Percentiles rank a stretch among this genome's conserved stretches.
These are phyloP conservation scores for Bagarius yarrelli DNA, from an alignment of 2,113 vertebrate genomes.

Conservation along the genomic window DNA sequence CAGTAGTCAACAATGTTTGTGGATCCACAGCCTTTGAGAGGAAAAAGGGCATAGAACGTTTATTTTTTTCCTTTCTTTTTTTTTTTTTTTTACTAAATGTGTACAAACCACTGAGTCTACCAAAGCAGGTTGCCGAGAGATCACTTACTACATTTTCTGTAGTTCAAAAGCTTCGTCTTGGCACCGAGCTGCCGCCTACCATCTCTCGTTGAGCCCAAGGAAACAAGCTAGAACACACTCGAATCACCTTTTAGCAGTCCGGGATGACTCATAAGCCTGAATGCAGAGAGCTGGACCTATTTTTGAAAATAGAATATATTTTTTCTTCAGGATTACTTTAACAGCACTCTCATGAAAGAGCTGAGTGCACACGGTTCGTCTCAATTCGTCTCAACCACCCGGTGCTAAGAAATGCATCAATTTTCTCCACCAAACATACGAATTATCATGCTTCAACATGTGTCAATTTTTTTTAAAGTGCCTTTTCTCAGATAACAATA, in stretches of 20 bases:
- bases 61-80: too few species aligned
- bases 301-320: slow-evolving; percentile 10
- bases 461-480: slow-evolving; percentile 29
- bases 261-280: slow-evolving; percentile 23
- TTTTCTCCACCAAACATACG: slow-evolving; percentile 22
- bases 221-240: slow-evolving; percentile 21
- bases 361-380: background rate
- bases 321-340: slow-evolving; percentile 13
- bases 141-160: slow-evolving; percentile 11
- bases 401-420: slow-evolving; percentile 14
- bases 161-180: slow-evolving; percentile 31
- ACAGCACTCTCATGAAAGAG: slow-evolving; percentile 2
- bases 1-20: background rate
- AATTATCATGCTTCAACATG: slow-evolving; percentile 13
- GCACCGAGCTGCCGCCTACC: slow-evolving; percentile 31
- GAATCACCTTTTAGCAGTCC: slow-evolving; percentile 20
- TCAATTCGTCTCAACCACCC: background rate
- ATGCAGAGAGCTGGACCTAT: background rate
- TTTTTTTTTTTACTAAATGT: background rate
- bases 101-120: slow-evolving; percentile 1
- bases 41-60: background rate
- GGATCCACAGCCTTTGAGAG: background rate
- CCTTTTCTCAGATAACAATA: slow-evolving; percentile 8
- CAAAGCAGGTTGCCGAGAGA: background rate
- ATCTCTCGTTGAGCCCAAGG: slow-evolving; percentile 9